Evolutionary conservation across 2,888 invertebrate species (phyloP), one percentile per base, ranked within the genome.

Genomic region (Synergus itoensis): DNA sequence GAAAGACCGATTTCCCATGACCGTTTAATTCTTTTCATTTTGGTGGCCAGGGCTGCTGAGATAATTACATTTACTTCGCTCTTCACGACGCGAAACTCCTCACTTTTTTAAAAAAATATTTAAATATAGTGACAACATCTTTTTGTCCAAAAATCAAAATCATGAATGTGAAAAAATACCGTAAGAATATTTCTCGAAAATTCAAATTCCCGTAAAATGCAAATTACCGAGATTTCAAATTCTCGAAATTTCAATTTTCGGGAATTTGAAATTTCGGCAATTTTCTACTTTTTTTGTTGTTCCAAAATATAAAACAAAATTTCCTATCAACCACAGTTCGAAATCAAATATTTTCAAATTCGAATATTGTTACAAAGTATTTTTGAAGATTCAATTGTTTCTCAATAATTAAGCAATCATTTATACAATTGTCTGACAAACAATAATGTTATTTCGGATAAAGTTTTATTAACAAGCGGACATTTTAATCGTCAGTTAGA

Each of bases 1-100:
- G 86, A 86, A 86, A 82, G 87, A 85, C 85, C 86, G 86, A 82
- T 82, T 80, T 79, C 75, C 78, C 73, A 77, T 45, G 76, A 80
- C 79, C 76, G 64, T 76, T 80, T 80, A 77, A 81, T 75, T 82
- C 78, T 73, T 65, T 76, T 57, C 48, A 45, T 36, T 36, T 28
- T 1, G 48, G 28, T 48, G 69, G 28, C n/a, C 69, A 48, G n/a
- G 36, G 53, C 21, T 62, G 7, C 62, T n/a, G n/a, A 53, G 53
- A n/a, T 73, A 73, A 73, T 57, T 73, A 9, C 73, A 41, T 41
- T 65, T 41, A 18, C 36, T 40, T n/a, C n/a, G 12, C n/a, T 48
- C 53, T 73, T 73, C 4, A 40, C 53, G 53, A 36, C 40, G 36
- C 73, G n/a, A 53, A 53, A 73, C 53, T 28, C n/a, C 36, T 40